Conservation (phyloP, 2,797 vertebrate genomes). For the Scleropages formosus region DNA sequence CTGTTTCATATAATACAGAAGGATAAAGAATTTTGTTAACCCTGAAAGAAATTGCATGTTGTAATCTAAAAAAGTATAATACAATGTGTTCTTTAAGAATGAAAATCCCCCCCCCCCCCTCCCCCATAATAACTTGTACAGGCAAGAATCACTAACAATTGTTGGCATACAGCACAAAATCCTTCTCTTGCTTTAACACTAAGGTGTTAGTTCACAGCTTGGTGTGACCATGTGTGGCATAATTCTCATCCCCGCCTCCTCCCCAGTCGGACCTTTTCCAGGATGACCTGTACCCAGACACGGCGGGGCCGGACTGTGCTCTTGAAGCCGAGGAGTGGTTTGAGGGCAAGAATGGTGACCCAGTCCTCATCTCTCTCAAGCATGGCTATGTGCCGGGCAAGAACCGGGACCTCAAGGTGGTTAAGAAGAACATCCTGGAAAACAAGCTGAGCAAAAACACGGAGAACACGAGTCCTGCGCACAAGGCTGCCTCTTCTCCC, state of each 20-base stretch:
- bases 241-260: not conserved
- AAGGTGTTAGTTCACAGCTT: not conserved
- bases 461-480: constrained; percentile 72
- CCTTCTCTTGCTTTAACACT: too few species aligned
- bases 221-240: too few species aligned
- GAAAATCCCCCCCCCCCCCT: not conserved
- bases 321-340: constrained; percentile 96
- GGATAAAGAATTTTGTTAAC: too few species aligned
- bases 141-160: too few species aligned
- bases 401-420: constrained; percentile 89
- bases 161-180: too few species aligned
- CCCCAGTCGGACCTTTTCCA: constrained; percentile 94
- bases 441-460: constrained; percentile 83
- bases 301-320: constrained; percentile 83
- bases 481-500: constrained; percentile 71
- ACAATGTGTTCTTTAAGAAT: not conserved
- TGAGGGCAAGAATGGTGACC: constrained; percentile 88
- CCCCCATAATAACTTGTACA: too few species aligned
- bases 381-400: constrained; percentile 88
- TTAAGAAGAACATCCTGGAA: constrained; percentile 93
- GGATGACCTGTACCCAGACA: constrained; percentile 95
- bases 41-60: too few species aligned
- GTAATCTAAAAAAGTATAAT: too few species aligned
- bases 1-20: too few species aligned
- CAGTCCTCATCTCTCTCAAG: constrained; percentile 90